Base-by-base conservation (phyloP, 1,140 invertebrate genomes). In the Diprion similis region DNA sequence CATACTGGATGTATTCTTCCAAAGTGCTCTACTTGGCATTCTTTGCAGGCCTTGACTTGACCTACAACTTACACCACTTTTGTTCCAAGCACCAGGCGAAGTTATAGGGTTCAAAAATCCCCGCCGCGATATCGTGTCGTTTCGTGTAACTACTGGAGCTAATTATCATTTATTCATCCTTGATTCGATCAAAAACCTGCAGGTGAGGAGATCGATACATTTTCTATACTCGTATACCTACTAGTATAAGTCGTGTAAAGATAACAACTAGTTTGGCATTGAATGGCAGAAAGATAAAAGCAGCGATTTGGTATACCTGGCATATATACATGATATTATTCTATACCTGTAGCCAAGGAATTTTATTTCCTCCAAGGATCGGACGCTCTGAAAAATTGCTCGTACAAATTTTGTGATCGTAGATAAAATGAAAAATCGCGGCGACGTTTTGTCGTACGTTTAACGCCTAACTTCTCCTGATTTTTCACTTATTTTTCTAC, bases 21-120 rank as follows among this genome's bases (percentile, higher is more conserved):
- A 59, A 59, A 59, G 51, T 59, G 7, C n/a, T 59, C 51, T 59
- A 59, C 51, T 59, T 59, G 51, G 51, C 51, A 59, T 59, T 59
- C 51, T 59, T 59, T 59, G 51, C n/a, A 59, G 51, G 51, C 51
- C 51, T 59, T 59, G 51, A 59, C 51, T 59, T 9, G 51, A 59
- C 51, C 51, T 10, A 9, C 51, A 59, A 59, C 51, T 59, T 59
- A 17, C n/a, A 37, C 11, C 51, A 59, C 51, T 17, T 37, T 37
- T 37, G 24, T 37, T 6, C 24, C 24, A 37, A 37, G 51, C n/a
- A 59, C 51, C 51, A 4, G n/a, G 51, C 15, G 51, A 59, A 59
- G 11, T 59, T 59, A n/a, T n/a, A 9, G 11, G 8, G 6, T 59
- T 59, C 51, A 59, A 59, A 59, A 59, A 59, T 15, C 51, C 51